Base-by-base conservation (phyloP, 2,888 invertebrate genomes). In the Lepidonotus clava region DNA sequence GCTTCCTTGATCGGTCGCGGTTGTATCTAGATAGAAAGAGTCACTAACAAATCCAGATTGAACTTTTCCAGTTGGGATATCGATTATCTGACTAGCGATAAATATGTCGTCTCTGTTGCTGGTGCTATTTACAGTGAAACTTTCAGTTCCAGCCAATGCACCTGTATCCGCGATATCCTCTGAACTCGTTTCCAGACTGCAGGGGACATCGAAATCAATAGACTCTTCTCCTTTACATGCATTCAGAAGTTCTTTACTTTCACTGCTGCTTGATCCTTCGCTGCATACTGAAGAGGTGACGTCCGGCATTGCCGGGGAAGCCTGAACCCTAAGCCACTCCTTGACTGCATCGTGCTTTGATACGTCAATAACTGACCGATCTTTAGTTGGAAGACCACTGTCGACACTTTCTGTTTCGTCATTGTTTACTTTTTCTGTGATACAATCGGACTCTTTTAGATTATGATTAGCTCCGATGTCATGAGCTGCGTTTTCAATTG, bases 161-260 rank as follows among this genome's bases (percentile, higher is more conserved):
- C n/a, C 80, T 18, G 38, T 34, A 28, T 76, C 76, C 36, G 21
- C 14, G 11, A 6, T 4, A 6, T 51, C 80, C 0, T 80, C 80
- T 41, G 46, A 0, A 80, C 80, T 80, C 11, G 80, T 24, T 21
- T 80, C 80, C 46, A 80, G 14, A 46, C 71, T 34, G 71, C 46
- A 80, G 24, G 80, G 46, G 11, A 80, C 24, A 32, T 80, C 80
- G 46, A 80, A 32, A 18, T 80, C 80, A 8, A 80, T 5, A n/a
- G 32, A 80, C 28, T 80, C 80, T 41, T 80, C 80, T 5, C 80
- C 80, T 24, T 80, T 41, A 28, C 80, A 80, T 32, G 80, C 80
- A 24, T 80, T 34, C 28, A 80, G 21, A n/a, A 80, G 80, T n/a
- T 80, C 80, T 32, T 46, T 80, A 41, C 46, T 46, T 24, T 24